Percentiles rank a stretch among this genome's conserved stretches.
phyloP scores from a whole-genome alignment of 2,113 vertebrate species.

The Pachypanchax playfairii region DNA sequence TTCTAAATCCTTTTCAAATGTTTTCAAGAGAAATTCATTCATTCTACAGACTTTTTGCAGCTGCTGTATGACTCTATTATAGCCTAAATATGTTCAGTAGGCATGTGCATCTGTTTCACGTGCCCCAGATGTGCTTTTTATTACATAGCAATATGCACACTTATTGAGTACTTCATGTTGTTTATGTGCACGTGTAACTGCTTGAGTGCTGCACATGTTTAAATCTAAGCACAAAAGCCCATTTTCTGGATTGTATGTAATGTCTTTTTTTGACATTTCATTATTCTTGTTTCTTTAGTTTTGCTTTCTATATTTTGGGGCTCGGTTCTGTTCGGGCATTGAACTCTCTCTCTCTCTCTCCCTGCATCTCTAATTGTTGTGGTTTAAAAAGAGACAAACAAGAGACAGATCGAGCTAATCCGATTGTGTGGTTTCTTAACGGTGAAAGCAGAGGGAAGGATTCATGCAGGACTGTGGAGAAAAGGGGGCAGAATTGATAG shows the following conservation, averaged over 20 bases:
- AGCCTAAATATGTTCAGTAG: constrained; percentile 47
- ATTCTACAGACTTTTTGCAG: constrained; percentile 25
- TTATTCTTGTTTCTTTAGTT: background rate
- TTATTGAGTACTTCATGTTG: constrained; percentile 15
- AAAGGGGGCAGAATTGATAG: constrained; percentile 56
- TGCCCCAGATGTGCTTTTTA: constrained; percentile 35
- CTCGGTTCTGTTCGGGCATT: constrained; percentile 58
- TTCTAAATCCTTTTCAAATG: constrained; percentile 3
- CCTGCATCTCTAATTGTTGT: constrained; percentile 74
- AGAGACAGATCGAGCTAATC: constrained; percentile 80
- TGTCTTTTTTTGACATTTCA: background rate
- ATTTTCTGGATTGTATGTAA: background rate
- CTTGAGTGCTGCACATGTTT: constrained; percentile 17
- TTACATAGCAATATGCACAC: constrained; percentile 38
- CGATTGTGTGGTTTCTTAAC: constrained; percentile 77
- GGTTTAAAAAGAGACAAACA: constrained; percentile 80
- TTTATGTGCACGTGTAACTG: constrained; percentile 32
- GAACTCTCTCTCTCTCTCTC: constrained; percentile 50
- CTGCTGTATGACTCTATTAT: constrained; percentile 40
- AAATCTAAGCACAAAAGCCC: constrained; percentile 9
- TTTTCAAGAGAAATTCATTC: constrained; percentile 13
- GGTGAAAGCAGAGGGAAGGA: constrained; percentile 67
- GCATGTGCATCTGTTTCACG: constrained; percentile 29
- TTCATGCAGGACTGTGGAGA: constrained; percentile 59
- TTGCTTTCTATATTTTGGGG: constrained; percentile 33